Evolutionary conservation across 2,888 invertebrate genomes (phyloP), one percentile per base, ranked within the genome.

Genomic region (Eueremaeus valkanovi): DNA sequence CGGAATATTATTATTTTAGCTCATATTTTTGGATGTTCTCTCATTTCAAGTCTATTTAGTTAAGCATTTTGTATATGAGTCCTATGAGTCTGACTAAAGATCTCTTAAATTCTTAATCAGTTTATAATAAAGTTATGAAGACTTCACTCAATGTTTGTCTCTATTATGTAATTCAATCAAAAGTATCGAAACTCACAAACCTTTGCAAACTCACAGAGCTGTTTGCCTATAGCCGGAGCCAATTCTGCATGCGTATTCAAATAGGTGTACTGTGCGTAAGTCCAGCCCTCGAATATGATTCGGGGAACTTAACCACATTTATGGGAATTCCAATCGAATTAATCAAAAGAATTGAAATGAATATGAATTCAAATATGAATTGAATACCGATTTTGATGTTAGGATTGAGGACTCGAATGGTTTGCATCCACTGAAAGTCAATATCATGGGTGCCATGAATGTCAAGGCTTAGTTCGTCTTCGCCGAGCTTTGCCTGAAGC

Each of bases 271-370:
- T 93, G 91, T n/a, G 88, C 85, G 16, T 87, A 86, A 36, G 88
- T 87, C 90, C 95, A 96, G 74, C 89, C 89, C 81, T 97, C 95
- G 83, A 97, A 94, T 29, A 97, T 83, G 49, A 97, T 85, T 80
- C 97, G 87, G 21, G 97, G 96, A 31, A 96, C 94, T 93, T 82
- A 40, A 86, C 75, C 77, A 78, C 51, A 73, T 29, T 21, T 24
- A 18, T 66, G 0, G 73, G 21, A 75, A 70, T 40, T 45, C n/a
- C n/a, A 72, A 31, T 63, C 11, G 36, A 51, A 36, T 68, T n/a
- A n/a, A n/a, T n/a, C n/a, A n/a, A n/a, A n/a, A n/a, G n/a, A n/a
- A n/a, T n/a, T n/a, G n/a, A n/a, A n/a, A 45, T 49, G 66, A 21
- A 55, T n/a, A 73, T 66, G 21, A 33, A 76, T 70, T 68, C 51